These are phyloP conservation scores for Syncerus caffer DNA, from an alignment of 2,797 vertebrate species.

Conservation along the genomic window DNA sequence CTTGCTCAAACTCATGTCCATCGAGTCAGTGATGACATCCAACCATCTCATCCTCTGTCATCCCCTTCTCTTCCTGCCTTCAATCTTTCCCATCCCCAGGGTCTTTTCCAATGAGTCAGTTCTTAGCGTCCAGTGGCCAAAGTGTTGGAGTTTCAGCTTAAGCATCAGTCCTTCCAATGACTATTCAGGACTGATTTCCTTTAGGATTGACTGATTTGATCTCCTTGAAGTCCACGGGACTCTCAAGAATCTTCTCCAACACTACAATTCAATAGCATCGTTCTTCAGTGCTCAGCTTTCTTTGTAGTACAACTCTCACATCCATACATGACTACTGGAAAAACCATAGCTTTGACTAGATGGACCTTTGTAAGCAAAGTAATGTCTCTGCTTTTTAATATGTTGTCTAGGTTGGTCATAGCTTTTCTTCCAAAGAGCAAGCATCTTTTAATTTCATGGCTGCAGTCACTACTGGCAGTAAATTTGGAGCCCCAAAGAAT, in stretches of 20 bases:
- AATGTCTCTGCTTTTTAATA: not conserved
- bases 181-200: not conserved
- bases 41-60: not conserved
- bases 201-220: not conserved
- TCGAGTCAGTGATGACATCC: not conserved
- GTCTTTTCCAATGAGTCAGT: not conserved
- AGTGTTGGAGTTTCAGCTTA: not conserved
- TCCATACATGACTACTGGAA: not conserved
- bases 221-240: not conserved
- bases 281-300: not conserved
- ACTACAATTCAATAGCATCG: not conserved
- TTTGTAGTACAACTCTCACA: not conserved
- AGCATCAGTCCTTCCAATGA: not conserved
- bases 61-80: not conserved
- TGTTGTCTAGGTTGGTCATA: not conserved
- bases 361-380: not conserved
- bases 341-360: not conserved
- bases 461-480: not conserved
- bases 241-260: not conserved
- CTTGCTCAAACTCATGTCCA: not conserved
- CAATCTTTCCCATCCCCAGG: not conserved
- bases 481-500: not conserved
- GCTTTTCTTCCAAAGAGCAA: not conserved
- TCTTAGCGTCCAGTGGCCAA: fast-evolving
- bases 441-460: not conserved